phyloP scores from a whole-genome alignment of 1,140 invertebrate genomes.

The Cydia fagiglandana region DNA sequence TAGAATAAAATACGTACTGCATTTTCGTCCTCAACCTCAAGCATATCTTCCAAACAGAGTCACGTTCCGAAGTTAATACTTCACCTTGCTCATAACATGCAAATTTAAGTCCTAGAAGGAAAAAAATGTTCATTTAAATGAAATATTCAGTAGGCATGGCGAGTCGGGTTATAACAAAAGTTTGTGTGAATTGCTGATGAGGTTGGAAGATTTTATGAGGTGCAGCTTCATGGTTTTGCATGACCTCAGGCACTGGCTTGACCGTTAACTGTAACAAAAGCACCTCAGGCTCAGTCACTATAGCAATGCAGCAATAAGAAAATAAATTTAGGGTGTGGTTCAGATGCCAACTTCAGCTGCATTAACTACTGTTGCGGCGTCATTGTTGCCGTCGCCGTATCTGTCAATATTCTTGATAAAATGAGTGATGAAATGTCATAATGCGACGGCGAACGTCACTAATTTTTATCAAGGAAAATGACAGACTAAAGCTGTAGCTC shows the following conservation, averaged over 20 bases:
- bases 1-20: not conserved
- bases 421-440: no score
- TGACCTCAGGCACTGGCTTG: no score
- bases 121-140: conserved; percentile 55
- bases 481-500: no score
- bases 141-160: conserved; percentile 58
- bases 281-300: no score
- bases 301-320: no score
- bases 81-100: conserved; percentile 43
- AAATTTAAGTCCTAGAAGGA: conserved; percentile 29
- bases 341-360: not conserved
- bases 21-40: not conserved
- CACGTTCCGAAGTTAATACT: conserved; percentile 31
- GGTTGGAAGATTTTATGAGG: conserved; percentile 8
- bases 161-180: conserved; percentile 48
- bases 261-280: no score
- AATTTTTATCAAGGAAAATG: not conserved
- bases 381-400: no score
- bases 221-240: not conserved
- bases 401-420: no score
- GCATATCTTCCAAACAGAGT: not conserved
- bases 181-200: conserved; percentile 37
- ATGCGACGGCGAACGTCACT: no score
- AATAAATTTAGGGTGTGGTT: not conserved
- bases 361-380: not conserved